Base-by-base conservation (phyloP, 2,113 vertebrate genomes). In the Passer montanus region DNA sequence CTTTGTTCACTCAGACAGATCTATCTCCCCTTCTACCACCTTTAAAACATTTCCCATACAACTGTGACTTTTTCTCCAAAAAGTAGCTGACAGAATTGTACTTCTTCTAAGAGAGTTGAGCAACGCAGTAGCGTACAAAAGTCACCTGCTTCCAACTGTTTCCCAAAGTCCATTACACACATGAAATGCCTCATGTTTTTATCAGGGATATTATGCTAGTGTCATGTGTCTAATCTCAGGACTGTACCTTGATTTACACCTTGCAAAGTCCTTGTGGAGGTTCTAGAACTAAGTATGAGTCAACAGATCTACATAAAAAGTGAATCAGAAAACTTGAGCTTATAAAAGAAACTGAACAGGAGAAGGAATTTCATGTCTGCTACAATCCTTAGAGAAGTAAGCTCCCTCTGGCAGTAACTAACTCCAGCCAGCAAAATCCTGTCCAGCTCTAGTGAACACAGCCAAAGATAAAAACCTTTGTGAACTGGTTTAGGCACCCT, bases 401-500 rank as follows among this genome's bases (percentile, higher is more conserved):
- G 28, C 15, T 77, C 55, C 84, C 84, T 70, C 83, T 89, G 74
- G 96, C 79, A 76, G 37, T 67, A 95, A 90, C 93, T 52, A 79
- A 85, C 52, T 69, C 62, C 83, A 90, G 64, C 87, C 89, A 93
- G 94, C 82, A 96, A 92, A 82, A 96, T 53, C 78, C 83, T 77
- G 95, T 44, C 56, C 52, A 90, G 82, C 31, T 91, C 74, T 21
- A 78, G 31, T 15, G 60, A 92, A 77, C 59, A 47, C 28, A 67
- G 62, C 8, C 67, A 50, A 41, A 92, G 68, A 87, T 41, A 88
- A 96, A 92, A 96, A 79, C 64, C 43, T 80, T 66, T 80, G 10
- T 35, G n/a, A 96, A 95, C 91, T 80, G 85, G 95, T 88, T 97
- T 44, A 84, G 90, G 80, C 67, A 79, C 90, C 92, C 93, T 67